Base-by-base conservation (phyloP, 92 coral and sea anemone genomes). In the Ricordea florida region DNA sequence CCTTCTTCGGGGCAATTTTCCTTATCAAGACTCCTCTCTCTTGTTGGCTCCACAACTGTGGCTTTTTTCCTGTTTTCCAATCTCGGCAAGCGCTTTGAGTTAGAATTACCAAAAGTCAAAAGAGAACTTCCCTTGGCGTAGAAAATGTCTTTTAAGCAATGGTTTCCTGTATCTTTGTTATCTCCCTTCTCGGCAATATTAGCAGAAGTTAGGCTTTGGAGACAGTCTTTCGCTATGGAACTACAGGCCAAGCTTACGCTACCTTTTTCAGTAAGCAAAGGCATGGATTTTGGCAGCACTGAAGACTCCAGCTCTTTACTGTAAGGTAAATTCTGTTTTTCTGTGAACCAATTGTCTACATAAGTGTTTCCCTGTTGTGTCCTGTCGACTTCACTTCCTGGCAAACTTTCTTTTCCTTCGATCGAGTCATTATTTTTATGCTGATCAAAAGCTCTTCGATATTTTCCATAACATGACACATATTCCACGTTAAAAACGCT, bases 141-240 rank as follows among this genome's bases (percentile, higher is more conserved):
- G 56, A 55, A 70, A 37, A 70, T 53, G 2, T 30, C 42, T 40
- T 51, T 70, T 8, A 53, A 26, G 30, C 56, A 38, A 30, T 48
- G 21, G 20, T 53, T 70, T 17, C 66, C 77, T 9, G 43, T 38
- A 6, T 53, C 55, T 5, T 5, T 18, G 20, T 41, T 37, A 37
- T 27, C 43, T 7, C 3, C 40, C 40, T 18, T 3, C 29, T 15
- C 36, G 11, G 58, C 16, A 22, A 13, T 27, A 5, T 2, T 14
- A 29, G 30, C 14, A 53, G 0, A 3, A 21, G 8, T 3, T 9
- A 8, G 22, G 49, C 20, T 70, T 31, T 37, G 40, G 30, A 53
- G 13, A 52, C 28, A 37, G 6, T 25, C 41, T 27, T 28, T 21
- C 35, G 5, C 21, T 8, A 28, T 5, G 17, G 40, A 11, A 16